Percentiles rank a stretch among this genome's conserved stretches.
These are phyloP conservation scores for Myiozetetes cayanensis DNA, from an alignment of 2,113 vertebrate genomes.

Conservation along the genomic window DNA sequence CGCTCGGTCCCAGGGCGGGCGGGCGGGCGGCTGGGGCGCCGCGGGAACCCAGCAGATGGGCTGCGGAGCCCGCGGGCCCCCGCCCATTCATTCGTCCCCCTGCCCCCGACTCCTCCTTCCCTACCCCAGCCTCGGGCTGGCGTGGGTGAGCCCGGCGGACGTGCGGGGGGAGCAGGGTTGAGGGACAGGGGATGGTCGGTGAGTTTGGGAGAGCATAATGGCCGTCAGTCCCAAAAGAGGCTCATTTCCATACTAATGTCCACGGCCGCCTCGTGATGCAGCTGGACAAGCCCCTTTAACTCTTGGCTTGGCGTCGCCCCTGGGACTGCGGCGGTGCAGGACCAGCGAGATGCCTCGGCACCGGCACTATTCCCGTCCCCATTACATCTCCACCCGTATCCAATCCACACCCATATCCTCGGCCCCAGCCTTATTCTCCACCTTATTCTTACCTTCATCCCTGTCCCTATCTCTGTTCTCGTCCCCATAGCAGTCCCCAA, in stretches of 20 bases:
- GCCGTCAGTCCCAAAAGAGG: conserved; percentile 49
- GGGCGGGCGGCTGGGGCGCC: neutral
- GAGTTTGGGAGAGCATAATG: neutral
- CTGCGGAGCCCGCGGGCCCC: neutral
- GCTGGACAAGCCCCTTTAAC: conserved; percentile 47
- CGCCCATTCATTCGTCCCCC: neutral
- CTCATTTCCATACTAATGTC: conserved; percentile 66
- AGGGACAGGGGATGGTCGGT: neutral
- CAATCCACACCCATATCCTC: no score
- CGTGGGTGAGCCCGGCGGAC: neutral
- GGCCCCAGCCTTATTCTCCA: neutral
- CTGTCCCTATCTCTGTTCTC: neutral
- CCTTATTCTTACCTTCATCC: neutral
- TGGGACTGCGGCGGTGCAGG: neutral
- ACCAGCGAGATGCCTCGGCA: neutral
- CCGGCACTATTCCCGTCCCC: neutral
- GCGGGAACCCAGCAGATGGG: conserved; percentile 55
- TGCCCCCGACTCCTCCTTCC: neutral
- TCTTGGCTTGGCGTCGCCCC: neutral
- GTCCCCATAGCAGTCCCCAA: neutral
- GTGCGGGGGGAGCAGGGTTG: neutral
- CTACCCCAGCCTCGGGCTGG: neutral
- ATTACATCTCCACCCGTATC: neutral
- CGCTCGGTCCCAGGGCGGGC: neutral
- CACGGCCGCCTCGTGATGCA: neutral